Evolutionary conservation across 1,140 invertebrate genomes (phyloP), one percentile per base, ranked within the genome.

Genomic region (Apis laboriosa): DNA sequence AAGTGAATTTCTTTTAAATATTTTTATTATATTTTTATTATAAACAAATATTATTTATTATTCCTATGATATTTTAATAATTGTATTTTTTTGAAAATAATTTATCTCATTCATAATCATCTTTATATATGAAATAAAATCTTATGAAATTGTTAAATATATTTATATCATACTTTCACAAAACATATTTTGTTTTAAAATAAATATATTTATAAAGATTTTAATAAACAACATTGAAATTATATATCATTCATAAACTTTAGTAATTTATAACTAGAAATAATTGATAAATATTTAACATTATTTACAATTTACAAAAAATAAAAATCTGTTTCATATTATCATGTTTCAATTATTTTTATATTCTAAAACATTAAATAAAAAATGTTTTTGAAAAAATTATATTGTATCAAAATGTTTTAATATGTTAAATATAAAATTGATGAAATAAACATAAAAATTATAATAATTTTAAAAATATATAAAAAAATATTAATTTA

Each of bases 381-480:
- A 67, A 12, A 67, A n/a, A 21, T 66, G 34, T 67, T 19, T 49
- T 19, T 21, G 11, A 43, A 13, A 67, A 4, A 49, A 7, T 43
- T 67, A 63, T 67, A 21, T 67, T 34, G 11, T 49, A 5, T n/a
- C 13, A 21, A 67, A 56, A 67, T 21, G 43, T 67, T 49, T 70
- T 51, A 70, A 70, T 70, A 9, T 24, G 21, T 24, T 43, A 43
- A 43, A 43, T 43, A 43, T 43, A 43, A 43, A 70, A 51, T 70
- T 56, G 43, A 76, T 13, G 49, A 79, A 19, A 84, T 60, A 71
- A 84, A 67, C n/a, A 43, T 73, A 64, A 85, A 11, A 68, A 71
- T 78, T 64, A 85, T 77, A 2, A 82, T 73, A 77, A 79, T 72
- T 56, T 51, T 68, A 85, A 21, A 79, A 34, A 53, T 79, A 24